Conservation (phyloP, 2,888 invertebrate genomes). For the Nymphalis polychloros region DNA sequence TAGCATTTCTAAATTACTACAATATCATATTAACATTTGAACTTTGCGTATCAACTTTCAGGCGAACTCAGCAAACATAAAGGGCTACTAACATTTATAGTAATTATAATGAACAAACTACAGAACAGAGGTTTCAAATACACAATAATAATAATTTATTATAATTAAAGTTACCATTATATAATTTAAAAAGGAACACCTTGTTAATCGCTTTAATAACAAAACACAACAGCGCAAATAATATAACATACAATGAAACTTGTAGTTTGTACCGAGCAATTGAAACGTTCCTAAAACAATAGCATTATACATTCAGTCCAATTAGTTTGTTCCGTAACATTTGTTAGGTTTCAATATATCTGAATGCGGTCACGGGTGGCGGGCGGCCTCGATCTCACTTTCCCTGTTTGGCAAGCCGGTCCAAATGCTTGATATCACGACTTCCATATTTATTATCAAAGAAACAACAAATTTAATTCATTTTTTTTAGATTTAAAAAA, state of each 20-base stretch:
- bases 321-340: conserved; percentile 37
- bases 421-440: conserved; percentile 30
- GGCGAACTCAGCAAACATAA: no score
- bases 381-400: conserved; percentile 60
- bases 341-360: conserved; percentile 33
- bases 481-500: no score
- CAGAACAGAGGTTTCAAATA: no score
- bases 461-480: background rate
- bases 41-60: no score
- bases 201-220: background rate
- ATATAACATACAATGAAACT: conserved; percentile 20
- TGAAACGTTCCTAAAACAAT: conserved; percentile 28
- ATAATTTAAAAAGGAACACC: background rate
- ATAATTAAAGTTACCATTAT: background rate
- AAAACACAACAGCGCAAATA: background rate
- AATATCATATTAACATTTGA: no score
- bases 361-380: conserved; percentile 36
- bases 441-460: conserved; percentile 40
- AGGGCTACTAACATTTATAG: no score
- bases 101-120: no score
- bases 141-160: no score
- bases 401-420: conserved; percentile 57
- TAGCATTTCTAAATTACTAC: no score
- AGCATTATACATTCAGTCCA: conserved; percentile 35
- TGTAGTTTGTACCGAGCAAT: conserved; percentile 21